Conservation (phyloP, 1,140 invertebrate genomes). For the Tetramorium parvispinum region DNA sequence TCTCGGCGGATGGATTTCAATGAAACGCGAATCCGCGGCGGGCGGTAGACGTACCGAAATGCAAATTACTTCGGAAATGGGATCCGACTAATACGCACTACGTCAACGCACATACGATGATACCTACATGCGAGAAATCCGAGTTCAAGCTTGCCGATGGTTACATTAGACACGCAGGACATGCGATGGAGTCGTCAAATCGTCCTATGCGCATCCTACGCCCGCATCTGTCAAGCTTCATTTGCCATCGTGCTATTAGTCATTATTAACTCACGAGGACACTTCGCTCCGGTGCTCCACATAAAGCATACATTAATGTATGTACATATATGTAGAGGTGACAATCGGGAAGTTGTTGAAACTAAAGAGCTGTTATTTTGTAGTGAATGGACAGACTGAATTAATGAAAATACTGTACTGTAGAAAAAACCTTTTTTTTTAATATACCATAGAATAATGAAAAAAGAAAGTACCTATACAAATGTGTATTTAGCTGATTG, state of each 20-base stretch:
- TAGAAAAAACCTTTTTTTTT: not conserved
- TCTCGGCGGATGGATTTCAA: not conserved
- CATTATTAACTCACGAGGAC: conserved; percentile 13
- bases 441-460: not conserved
- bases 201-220: not conserved
- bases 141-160: not conserved
- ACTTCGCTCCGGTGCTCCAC: not conserved
- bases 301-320: not conserved
- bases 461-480: not conserved
- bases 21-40: not conserved
- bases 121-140: not conserved
- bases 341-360: not conserved
- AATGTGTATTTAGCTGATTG: not conserved
- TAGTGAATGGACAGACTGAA: not conserved
- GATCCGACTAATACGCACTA: not conserved
- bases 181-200: conserved; percentile 1
- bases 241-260: conserved; percentile 15
- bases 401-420: not conserved
- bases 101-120: not conserved
- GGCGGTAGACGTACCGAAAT: not conserved
- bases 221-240: conserved; percentile 21
- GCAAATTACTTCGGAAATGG: not conserved
- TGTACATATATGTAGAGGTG: not conserved
- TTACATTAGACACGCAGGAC: not conserved
- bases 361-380: not conserved